Evolutionary conservation across 2,797 vertebrate genomes (phyloP).

Genomic region (Sitta carolinensis): DNA sequence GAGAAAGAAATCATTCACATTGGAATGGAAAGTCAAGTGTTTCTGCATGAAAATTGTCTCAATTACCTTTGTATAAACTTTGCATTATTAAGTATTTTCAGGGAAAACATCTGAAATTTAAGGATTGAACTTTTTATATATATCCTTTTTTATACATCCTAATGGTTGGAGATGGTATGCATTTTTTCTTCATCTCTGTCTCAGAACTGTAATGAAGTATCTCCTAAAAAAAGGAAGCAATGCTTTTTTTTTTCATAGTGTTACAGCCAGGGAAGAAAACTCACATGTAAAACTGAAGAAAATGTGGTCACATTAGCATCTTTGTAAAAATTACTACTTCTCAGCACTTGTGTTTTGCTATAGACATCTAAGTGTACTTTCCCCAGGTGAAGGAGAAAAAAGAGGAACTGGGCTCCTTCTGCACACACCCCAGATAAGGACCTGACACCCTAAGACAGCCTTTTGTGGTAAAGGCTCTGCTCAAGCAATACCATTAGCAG

Average conservation of each 20-base stretch:
- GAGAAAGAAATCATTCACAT: neutral
- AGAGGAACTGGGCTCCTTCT: neutral
- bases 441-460: neutral
- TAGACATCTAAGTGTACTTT: neutral
- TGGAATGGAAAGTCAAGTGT: neutral
- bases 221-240: neutral
- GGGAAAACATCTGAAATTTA: neutral
- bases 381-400: neutral
- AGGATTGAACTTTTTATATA: neutral
- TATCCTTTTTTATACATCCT: neutral
- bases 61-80: neutral
- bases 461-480: neutral
- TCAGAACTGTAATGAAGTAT: neutral
- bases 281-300: neutral
- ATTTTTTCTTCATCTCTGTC: neutral
- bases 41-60: neutral
- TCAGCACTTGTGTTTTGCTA: neutral
- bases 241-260: neutral
- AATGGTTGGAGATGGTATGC: neutral
- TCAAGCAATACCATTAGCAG: neutral
- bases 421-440: neutral
- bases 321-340: neutral
- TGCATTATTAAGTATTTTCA: neutral
- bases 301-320: neutral
- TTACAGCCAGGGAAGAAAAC: neutral